Evolutionary conservation across 1,140 invertebrate species (phyloP).

Genomic region (Heliconius hermathena): DNA sequence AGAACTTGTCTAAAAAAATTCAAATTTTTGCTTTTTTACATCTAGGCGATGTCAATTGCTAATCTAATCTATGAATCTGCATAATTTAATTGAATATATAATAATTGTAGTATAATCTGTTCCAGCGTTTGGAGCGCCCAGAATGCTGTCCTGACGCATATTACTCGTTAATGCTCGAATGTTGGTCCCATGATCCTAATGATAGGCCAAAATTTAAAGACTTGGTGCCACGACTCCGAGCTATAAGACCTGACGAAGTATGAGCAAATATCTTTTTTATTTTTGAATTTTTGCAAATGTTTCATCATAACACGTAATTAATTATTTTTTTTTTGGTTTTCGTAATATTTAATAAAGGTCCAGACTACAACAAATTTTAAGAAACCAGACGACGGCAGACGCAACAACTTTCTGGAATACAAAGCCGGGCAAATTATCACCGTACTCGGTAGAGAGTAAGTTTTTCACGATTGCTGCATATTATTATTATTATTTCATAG

Average conservation of each 20-base stretch:
- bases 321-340: not conserved
- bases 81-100: too few species aligned
- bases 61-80: too few species aligned
- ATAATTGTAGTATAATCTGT: constrained; percentile 23
- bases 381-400: constrained; percentile 67
- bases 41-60: too few species aligned
- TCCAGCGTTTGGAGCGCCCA: constrained; percentile 93
- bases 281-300: not conserved
- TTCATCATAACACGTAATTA: not conserved
- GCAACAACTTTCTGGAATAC: constrained; percentile 90
- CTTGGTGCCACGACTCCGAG: constrained; percentile 89
- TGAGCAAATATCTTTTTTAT: constrained; percentile 47
- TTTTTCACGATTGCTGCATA: constrained; percentile 26
- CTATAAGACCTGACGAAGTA: constrained; percentile 95
- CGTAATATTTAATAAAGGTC: constrained; percentile 52
- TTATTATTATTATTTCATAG: constrained; percentile 16
- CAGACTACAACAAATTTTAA: constrained; percentile 55
- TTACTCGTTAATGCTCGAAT: constrained; percentile 96
- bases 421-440: constrained; percentile 95
- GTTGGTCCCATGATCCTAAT: constrained; percentile 96
- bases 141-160: constrained; percentile 97
- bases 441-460: constrained; percentile 94
- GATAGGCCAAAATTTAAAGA: constrained; percentile 95
- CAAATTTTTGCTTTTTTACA: too few species aligned
- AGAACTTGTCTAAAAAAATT: too few species aligned